phyloP scores from a whole-genome alignment of 2,888 invertebrate species.

The Cephus rjabovi region DNA sequence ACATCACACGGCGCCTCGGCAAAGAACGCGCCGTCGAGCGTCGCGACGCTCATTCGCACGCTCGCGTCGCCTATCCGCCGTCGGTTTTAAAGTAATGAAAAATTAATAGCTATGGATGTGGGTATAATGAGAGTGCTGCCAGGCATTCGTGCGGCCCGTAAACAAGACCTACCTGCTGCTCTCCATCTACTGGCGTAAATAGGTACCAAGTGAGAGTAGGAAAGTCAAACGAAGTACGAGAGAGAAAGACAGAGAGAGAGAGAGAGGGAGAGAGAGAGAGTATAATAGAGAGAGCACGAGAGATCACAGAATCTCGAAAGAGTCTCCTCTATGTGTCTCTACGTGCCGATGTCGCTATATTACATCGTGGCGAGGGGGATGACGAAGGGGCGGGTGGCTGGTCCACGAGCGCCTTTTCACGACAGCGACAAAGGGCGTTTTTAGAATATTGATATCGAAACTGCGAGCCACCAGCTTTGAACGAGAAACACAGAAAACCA shows the following conservation, averaged over 20 bases:
- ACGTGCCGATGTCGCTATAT: neutral
- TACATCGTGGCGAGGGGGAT: neutral
- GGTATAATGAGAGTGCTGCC: slow-evolving; percentile 56
- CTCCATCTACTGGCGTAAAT: slow-evolving; percentile 28
- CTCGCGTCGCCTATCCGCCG: slow-evolving; percentile 11
- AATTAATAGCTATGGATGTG: slow-evolving; percentile 55
- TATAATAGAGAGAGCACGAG: slow-evolving; percentile 4
- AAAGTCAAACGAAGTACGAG: slow-evolving; percentile 16
- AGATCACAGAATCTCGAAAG: neutral
- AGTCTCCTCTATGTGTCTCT: neutral
- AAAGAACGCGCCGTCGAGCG: slow-evolving; percentile 10
- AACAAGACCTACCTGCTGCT: slow-evolving; percentile 30
- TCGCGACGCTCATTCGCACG: slow-evolving; percentile 9
- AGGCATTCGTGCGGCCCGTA: slow-evolving; percentile 32
- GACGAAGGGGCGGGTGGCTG: slow-evolving; percentile 12
- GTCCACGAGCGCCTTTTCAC: slow-evolving; percentile 54
- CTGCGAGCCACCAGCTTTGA: slow-evolving; percentile 44
- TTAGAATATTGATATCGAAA: slow-evolving; percentile 66
- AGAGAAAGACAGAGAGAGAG: slow-evolving; percentile 14
- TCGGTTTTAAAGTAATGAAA: slow-evolving; percentile 52
- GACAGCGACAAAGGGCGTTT: slow-evolving; percentile 61
- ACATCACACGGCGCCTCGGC: slow-evolving; percentile 8
- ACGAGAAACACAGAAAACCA: slow-evolving; percentile 31
- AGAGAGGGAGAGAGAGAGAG: slow-evolving; percentile 11
- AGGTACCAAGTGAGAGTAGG: neutral